Percentiles rank a stretch among this genome's conserved stretches.
Conservation (phyloP, 2,888 invertebrate species). For the Watsonalla cultraria region DNA sequence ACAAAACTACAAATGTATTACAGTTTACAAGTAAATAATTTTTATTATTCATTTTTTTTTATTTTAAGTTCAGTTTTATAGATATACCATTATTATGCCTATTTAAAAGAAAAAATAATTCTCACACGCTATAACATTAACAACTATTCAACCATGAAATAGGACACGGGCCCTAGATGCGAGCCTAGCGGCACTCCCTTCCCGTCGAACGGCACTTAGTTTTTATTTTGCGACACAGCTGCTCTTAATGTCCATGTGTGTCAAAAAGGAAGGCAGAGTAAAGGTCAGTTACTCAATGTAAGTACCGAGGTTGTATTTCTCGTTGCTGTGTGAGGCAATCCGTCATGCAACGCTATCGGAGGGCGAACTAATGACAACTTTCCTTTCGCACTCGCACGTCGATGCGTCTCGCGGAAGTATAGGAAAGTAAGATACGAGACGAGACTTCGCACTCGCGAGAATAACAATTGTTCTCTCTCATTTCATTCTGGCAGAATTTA, state of each 20-base stretch:
- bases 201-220: background rate
- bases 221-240: conserved; percentile 15
- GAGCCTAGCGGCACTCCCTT: conserved; percentile 2
- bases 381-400: conserved; percentile 29
- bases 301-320: conserved; percentile 12
- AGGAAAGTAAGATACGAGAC: conserved; percentile 26
- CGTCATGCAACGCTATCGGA: conserved; percentile 35
- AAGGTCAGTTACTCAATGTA: conserved; percentile 53
- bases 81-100: no score
- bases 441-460: conserved; percentile 1
- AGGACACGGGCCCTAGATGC: background rate
- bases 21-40: no score
- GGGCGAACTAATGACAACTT: conserved; percentile 53
- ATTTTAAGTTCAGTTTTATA: no score
- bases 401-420: conserved; percentile 33
- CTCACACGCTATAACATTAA: background rate
- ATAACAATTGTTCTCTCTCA: conserved; percentile 1
- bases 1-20: no score
- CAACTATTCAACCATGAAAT: background rate
- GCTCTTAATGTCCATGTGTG: conserved; percentile 18
- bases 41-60: no score
- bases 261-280: conserved; percentile 33
- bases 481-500: background rate
- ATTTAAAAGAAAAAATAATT: no score
- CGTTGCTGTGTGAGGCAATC: conserved; percentile 31